Conservation (phyloP, 2,113 vertebrate genomes). For the Empidonax alnorum region DNA sequence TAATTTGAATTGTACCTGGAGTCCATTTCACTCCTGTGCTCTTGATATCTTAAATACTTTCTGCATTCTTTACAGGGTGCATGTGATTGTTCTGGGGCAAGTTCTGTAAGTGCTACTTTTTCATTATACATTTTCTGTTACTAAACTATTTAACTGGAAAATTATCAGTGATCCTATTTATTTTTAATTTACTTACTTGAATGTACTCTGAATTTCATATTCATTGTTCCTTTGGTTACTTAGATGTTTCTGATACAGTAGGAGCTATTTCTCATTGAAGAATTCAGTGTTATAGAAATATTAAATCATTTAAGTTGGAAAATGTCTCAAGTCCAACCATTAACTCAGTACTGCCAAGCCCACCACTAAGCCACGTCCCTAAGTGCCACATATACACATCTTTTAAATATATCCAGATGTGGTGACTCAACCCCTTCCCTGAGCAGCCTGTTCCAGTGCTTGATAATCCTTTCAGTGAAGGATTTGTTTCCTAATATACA, state of each 20-base stretch:
- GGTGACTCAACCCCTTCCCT: neutral
- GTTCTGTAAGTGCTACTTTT: slow-evolving; percentile 33
- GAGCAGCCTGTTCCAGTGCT: neutral
- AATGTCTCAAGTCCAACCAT: neutral
- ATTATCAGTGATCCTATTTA: neutral
- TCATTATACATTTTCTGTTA: neutral
- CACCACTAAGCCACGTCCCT: neutral
- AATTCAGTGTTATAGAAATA: neutral
- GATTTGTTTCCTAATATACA: neutral
- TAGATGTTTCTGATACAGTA: neutral
- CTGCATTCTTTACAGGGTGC: slow-evolving; percentile 31
- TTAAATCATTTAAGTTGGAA: neutral
- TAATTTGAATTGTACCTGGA: neutral
- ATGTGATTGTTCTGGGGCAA: slow-evolving; percentile 49
- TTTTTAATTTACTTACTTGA: neutral
- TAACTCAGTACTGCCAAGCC: neutral
- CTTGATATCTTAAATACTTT: neutral
- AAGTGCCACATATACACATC: fast-evolving
- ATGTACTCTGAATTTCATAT: neutral
- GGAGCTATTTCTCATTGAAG: neutral
- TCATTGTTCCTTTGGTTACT: neutral
- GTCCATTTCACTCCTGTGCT: neutral
- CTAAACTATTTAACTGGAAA: neutral
- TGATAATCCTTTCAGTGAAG: neutral
- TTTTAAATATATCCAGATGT: neutral